phyloP scores from a whole-genome alignment of 2,113 vertebrate species.

The Formicarius rufipectus region DNA sequence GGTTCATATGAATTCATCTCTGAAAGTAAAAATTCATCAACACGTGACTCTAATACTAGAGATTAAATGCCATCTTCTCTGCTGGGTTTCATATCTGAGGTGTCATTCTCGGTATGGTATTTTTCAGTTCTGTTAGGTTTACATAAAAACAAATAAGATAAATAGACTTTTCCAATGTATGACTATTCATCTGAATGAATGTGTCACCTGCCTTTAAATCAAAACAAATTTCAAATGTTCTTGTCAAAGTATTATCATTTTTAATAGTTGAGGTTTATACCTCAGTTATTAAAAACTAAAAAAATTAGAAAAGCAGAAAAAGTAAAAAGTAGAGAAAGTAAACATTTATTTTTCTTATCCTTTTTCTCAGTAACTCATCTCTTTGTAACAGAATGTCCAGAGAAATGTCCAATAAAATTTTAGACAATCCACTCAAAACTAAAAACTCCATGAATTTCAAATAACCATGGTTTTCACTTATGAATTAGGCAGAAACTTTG shows the following conservation, averaged over 20 bases:
- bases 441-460: neutral
- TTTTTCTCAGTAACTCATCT: neutral
- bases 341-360: neutral
- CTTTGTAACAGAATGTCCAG: neutral
- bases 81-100: neutral
- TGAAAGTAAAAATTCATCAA: neutral
- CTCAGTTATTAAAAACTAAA: too few species aligned
- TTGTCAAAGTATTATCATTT: neutral
- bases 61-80: neutral
- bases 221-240: neutral
- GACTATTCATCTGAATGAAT: neutral
- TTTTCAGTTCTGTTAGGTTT: neutral
- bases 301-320: too few species aligned
- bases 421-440: neutral
- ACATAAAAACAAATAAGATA: neutral
- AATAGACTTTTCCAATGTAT: neutral
- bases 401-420: neutral
- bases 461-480: neutral
- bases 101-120: neutral
- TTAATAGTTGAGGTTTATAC: neutral
- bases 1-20: neutral
- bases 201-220: neutral
- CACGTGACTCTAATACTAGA: neutral
- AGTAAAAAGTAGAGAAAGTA: neutral
- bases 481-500: neutral